A percentile compares a stretch with the other conserved stretches of the same genome.
These are phyloP conservation scores for Phaethornis superciliosus DNA, from an alignment of 2,113 vertebrate genomes.

Conservation along the genomic window DNA sequence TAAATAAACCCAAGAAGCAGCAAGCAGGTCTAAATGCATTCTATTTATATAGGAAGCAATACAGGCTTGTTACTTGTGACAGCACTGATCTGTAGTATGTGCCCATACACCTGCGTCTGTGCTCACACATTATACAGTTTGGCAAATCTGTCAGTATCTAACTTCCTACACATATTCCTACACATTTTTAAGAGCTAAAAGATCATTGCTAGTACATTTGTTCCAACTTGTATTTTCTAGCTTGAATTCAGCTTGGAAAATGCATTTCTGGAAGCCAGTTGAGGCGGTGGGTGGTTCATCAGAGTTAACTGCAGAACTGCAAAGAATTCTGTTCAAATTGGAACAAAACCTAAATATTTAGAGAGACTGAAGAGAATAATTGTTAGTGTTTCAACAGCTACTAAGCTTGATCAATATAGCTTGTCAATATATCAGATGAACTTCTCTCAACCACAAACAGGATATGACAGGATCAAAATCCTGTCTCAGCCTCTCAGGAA, in stretches of 20 bases:
- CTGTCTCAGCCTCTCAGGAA: neutral
- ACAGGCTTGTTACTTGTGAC: neutral
- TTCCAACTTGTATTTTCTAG: neutral
- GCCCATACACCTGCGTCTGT: neutral
- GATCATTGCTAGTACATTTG: neutral
- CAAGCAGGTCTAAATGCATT: neutral
- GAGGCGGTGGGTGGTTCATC: neutral
- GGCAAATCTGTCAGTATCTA: neutral
- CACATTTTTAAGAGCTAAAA: neutral
- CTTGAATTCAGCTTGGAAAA: neutral
- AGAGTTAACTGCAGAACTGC: neutral
- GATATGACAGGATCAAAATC: neutral
- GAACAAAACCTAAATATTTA: neutral
- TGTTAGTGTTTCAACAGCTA: neutral
- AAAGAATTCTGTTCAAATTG: neutral
- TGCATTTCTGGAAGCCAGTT: fast-evolving
- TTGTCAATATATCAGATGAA: neutral
- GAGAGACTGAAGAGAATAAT: neutral
- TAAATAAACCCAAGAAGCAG: neutral
- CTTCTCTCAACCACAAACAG: neutral
- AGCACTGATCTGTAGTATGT: neutral
- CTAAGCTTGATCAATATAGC: neutral
- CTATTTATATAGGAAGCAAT: neutral
- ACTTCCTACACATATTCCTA: neutral
- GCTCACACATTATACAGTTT: neutral